Base-by-base conservation (phyloP, 2,113 vertebrate species). In the Paradisaea rubra region DNA sequence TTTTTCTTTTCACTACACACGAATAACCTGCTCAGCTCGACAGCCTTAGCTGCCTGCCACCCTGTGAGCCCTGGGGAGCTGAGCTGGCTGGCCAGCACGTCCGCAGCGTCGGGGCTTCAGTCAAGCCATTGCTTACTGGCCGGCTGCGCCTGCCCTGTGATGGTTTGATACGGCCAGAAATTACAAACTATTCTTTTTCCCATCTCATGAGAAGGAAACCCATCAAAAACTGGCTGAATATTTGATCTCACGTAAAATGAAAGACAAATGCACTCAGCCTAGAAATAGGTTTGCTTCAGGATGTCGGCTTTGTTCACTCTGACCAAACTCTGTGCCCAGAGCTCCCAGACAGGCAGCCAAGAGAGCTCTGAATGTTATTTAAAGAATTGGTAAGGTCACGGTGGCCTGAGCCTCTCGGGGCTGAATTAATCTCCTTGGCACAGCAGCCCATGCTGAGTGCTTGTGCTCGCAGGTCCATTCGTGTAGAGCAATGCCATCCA, bases 401-500 rank as follows among this genome's bases (percentile, higher is more conserved):
- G 81, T 81, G 94, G 69, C 95, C 89, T 42, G 84, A 93, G 49
- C 81, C 87, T 90, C 37, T 73, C 20, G 3, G 72, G 63, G 68
- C 47, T 87, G 91, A 69, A 77, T 89, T 69, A 44, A 95, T 94
- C 82, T 95, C 74, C 28, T 21, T 61, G 74, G 91, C 59, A 92
- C 65, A 59, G 82, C 54, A 57, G 79, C 44, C 86, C 12, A 18
- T 44, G 9, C 72, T 57, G 45, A 73, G 53, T 0, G 64, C 79
- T 8, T 23, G n/a, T 18, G 91, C 77, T 95, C 3, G 3, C 39
- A 42, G 96, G 54, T 53, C 44, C 49, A 42, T 94, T 53, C 11
- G 69, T 91, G 88, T 94, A 73, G 63, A 95, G 66, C 60, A 42
- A 83, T 92, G 88, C 89, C 66, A 86, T 96, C 93, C 93, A 89